A percentile compares a stretch with the other conserved stretches of the same genome.
Conservation (phyloP, 2,113 vertebrate species). For the Galbula dea region DNA sequence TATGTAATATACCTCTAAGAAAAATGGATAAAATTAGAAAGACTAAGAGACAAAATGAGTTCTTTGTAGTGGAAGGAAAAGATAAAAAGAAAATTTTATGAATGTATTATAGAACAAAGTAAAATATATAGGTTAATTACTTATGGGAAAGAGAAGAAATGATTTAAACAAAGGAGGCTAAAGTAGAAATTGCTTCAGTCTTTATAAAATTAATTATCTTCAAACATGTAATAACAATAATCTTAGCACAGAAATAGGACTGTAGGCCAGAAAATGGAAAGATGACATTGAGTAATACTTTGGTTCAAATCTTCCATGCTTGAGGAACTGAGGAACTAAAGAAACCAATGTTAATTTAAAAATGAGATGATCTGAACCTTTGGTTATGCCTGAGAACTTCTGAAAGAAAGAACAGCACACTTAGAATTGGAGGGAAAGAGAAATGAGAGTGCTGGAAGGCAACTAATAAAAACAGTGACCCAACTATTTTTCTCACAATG, state of each 20-base stretch:
- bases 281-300: background rate
- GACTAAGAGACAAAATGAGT: background rate
- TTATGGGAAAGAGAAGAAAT: background rate
- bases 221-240: background rate
- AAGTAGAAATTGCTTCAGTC: background rate
- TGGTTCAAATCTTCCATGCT: background rate
- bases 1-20: background rate
- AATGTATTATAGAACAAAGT: background rate
- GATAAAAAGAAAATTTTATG: background rate
- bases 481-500: background rate
- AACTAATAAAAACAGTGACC: background rate
- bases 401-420: background rate
- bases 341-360: background rate
- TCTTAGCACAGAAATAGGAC: background rate
- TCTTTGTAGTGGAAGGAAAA: background rate
- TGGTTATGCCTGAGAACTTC: background rate
- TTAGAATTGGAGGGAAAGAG: background rate
- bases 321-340: background rate
- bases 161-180: background rate
- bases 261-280: background rate
- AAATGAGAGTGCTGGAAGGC: background rate
- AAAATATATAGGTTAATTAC: conserved; percentile 25
- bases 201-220: background rate
- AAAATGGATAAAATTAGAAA: conserved; percentile 16
- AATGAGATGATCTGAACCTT: background rate